Evolutionary conservation across 2,797 vertebrate genomes (phyloP).

Genomic region (Tragelaphus eurycerus): DNA sequence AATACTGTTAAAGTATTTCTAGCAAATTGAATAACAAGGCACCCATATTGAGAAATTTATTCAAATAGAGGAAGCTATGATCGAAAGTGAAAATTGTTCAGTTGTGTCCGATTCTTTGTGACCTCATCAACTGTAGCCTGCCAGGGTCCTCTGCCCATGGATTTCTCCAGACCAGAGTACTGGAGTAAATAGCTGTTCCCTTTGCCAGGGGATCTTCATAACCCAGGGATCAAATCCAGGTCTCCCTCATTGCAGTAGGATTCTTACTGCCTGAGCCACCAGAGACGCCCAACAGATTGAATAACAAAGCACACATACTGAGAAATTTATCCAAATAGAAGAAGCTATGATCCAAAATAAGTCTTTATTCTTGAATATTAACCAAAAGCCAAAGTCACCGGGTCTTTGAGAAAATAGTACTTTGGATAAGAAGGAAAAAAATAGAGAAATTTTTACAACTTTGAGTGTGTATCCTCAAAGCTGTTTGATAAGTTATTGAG

Average conservation of each 20-base stretch:
- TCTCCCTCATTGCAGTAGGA: not conserved
- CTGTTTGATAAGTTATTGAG: not conserved
- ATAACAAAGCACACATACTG: not conserved
- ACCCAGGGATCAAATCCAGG: not conserved
- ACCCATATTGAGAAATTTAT: not conserved
- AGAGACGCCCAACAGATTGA: not conserved
- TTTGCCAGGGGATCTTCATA: not conserved
- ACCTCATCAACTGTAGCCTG: not conserved
- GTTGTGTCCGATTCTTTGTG: fast-evolving
- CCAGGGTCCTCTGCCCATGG: not conserved
- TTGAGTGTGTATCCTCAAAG: not conserved
- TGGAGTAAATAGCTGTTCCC: not conserved
- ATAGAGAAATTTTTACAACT: not conserved
- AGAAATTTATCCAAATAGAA: not conserved
- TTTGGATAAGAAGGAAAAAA: not conserved
- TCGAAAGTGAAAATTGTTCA: not conserved
- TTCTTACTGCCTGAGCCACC: not conserved
- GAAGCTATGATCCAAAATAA: not conserved
- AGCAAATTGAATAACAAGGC: not conserved
- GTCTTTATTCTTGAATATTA: not conserved
- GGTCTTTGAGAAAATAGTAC: not conserved
- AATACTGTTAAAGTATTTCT: not conserved
- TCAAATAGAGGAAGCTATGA: not conserved
- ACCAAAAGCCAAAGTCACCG: not conserved
- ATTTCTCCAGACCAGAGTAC: not conserved